Percentiles rank a stretch among this genome's conserved stretches.
phyloP scores from a whole-genome alignment of 2,888 invertebrate species.

The Caenorhabditis sinica region DNA sequence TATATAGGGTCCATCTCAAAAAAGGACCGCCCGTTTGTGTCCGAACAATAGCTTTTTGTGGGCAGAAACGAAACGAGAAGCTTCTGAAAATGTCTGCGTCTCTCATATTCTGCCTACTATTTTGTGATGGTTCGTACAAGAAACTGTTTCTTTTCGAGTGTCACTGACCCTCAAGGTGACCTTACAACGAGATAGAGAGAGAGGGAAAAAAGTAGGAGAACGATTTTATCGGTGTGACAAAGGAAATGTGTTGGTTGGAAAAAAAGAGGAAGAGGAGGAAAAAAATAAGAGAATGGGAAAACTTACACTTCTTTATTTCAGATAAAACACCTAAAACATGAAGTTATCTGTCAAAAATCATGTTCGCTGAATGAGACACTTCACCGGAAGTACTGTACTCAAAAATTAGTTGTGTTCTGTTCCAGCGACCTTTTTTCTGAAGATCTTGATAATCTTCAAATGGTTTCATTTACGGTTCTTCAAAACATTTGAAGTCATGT shows the following conservation, averaged over 20 bases:
- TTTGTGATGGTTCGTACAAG: conserved; percentile 28
- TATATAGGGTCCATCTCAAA: conserved; percentile 41
- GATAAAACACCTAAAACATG: conserved; percentile 21
- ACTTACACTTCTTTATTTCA: conserved; percentile 45
- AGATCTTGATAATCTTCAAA: too few relatives aligned
- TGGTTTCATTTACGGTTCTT: too few relatives aligned
- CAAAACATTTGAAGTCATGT: too few relatives aligned
- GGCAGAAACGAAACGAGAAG: conserved; percentile 24
- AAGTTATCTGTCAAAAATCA: conserved; percentile 23
- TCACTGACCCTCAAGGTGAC: conserved; percentile 56
- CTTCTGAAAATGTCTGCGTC: conserved; percentile 23
- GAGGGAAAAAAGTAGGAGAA: conserved; percentile 17
- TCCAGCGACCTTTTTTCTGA: too few relatives aligned
- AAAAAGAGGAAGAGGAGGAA: neutral
- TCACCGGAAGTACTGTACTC: neutral
- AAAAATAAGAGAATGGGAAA: conserved; percentile 26
- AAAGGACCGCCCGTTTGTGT: conserved; percentile 48
- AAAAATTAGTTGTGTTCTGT: too few relatives aligned
- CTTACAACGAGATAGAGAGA: conserved; percentile 38
- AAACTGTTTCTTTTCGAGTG: conserved; percentile 51
- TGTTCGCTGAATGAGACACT: conserved; percentile 21
- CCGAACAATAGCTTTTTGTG: conserved; percentile 55
- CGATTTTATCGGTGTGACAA: conserved; percentile 38
- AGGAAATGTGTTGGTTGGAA: conserved; percentile 36
- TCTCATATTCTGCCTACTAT: conserved; percentile 9